Evolutionary conservation across 2,888 invertebrate species (phyloP).

Genomic region (Liopterus haemorrhoidalis): DNA sequence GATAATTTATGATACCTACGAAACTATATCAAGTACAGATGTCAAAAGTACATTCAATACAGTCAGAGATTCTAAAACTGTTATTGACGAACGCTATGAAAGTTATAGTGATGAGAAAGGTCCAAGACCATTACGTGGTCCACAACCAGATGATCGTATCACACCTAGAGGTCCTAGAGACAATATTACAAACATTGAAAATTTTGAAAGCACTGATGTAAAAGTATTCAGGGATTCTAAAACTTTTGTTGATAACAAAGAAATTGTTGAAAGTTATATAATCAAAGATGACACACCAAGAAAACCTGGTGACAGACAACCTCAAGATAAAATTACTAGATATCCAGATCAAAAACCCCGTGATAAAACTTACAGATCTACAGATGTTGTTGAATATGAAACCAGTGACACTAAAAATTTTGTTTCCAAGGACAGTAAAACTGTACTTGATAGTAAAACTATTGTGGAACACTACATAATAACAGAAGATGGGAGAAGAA

Average conservation of each 20-base stretch:
- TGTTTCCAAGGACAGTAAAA: conserved; percentile 35
- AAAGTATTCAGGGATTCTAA: too few relatives aligned
- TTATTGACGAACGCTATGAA: too few relatives aligned
- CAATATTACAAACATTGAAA: too few relatives aligned
- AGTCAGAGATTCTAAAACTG: too few relatives aligned
- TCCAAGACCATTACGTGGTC: too few relatives aligned
- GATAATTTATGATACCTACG: too few relatives aligned
- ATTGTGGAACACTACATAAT: conserved; percentile 37
- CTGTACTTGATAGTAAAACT: conserved; percentile 35
- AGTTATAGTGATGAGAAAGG: too few relatives aligned
- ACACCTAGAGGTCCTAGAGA: conserved; percentile 31
- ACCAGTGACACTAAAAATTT: conserved; percentile 35
- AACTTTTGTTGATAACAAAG: conserved; percentile 4
- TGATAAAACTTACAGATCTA: too few relatives aligned
- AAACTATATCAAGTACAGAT: too few relatives aligned
- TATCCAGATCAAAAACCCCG: conserved; percentile 1
- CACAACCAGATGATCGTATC: too few relatives aligned
- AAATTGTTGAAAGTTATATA: conserved; percentile 4
- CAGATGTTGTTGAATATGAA: conserved; percentile 7
- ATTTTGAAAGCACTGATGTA: too few relatives aligned
- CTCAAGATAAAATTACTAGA: conserved; percentile 4
- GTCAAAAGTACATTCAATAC: too few relatives aligned
- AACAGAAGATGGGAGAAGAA: conserved; percentile 23
- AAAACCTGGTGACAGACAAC: conserved; percentile 8
- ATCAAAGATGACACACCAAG: not conserved